A percentile compares a stretch with the other conserved stretches of the same genome.
phyloP scores from a whole-genome alignment of 2,888 invertebrate genomes.

The Theretra japonica region DNA sequence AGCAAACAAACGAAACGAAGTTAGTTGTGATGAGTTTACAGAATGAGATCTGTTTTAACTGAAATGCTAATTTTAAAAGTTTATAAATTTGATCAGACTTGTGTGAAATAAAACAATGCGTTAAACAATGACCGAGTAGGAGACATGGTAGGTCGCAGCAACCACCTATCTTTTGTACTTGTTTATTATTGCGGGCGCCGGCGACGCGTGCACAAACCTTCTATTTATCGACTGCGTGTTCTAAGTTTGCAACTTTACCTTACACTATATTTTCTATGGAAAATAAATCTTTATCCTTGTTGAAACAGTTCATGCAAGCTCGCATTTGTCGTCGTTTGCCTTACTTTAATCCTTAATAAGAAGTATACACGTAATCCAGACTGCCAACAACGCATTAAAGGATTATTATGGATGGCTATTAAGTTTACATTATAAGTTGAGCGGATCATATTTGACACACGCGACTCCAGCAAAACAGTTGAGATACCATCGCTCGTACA shows the following conservation, averaged over 20 bases:
- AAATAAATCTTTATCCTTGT: not conserved
- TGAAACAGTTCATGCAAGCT: not conserved
- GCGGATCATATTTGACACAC: not conserved
- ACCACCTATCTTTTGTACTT: not conserved
- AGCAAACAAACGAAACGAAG: too few relatives aligned
- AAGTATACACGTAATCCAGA: not conserved
- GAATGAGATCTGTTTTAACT: not conserved
- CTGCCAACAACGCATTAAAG: not conserved
- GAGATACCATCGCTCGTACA: not conserved
- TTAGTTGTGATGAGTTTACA: too few relatives aligned
- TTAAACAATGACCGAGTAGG: not conserved
- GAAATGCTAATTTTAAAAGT: not conserved
- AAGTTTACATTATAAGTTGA: not conserved
- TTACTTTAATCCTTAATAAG: not conserved
- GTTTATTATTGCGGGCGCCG: not conserved
- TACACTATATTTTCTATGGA: not conserved
- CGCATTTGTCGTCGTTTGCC: not conserved
- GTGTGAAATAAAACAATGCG: not conserved
- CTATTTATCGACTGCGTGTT: not conserved
- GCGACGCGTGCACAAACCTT: not conserved
- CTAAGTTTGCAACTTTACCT: not conserved
- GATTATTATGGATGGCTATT: not conserved
- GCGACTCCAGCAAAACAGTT: too few relatives aligned
- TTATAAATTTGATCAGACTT: not conserved
- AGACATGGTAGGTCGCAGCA: conserved; percentile 9